Evolutionary conservation across 2,797 vertebrate species (phyloP), one percentile per base, ranked within the genome.

Genomic region (Botia almorhae): DNA sequence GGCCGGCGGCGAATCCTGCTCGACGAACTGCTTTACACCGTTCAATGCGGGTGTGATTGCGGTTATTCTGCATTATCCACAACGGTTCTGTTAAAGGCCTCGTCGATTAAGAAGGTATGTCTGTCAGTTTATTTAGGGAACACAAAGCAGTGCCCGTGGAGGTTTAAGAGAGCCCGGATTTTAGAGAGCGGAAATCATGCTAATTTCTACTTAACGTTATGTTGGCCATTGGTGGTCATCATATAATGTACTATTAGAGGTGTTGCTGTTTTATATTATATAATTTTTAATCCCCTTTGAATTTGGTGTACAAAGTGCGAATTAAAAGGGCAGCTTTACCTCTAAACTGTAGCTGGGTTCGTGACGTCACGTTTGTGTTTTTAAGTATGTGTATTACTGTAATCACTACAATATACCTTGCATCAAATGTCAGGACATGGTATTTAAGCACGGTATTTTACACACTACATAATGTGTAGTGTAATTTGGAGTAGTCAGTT

Each of bases 1-100:
- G 91, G 89, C 71, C 69, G 87, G 39, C 1, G 19, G 83, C 51
- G 86, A 87, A 78, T 17, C 56, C 74, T 78, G 74, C 60, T 84
- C 48, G 82, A 71, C 81, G 81, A 81, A 69, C 70, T 46, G 72
- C 71, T 72, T 39, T 69, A 50, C 39, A 48, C 43, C 50, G 79
- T 58, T 85, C 81, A 70, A 90, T 90, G 89, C 76, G 88, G 48
- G 72, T 73, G 26, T 90, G 80, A 83, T 23, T 87, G 26, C 67
- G 82, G 39, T 14, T 33, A 61, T 80, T 61, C 39, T 4, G 39
- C 2, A n/a, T 16, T 46, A 69, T 74, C 67, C 43, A 50, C 67
- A 69, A 19, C 65, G 13, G 53, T 81, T 23, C 26, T 64, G 48
- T 61, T 55, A 23, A 48, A 29, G 12, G 14, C 19, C 2, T 21